Percentiles rank a stretch among this genome's conserved stretches.
Evolutionary conservation across 2,113 vertebrate genomes (phyloP).

Genomic region (Plecturocebus donacophilus): DNA sequence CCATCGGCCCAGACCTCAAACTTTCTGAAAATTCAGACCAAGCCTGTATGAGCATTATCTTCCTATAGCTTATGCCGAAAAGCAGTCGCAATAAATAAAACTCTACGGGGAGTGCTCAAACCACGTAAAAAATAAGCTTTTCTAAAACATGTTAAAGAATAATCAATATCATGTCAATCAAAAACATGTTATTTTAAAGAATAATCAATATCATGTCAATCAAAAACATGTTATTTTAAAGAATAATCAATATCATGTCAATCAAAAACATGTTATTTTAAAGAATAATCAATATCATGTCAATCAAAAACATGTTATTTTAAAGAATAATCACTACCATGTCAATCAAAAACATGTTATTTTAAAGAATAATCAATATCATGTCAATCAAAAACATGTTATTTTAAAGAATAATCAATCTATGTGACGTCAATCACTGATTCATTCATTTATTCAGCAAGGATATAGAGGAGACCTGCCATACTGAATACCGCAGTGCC

Average conservation of each 20-base stretch:
- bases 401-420: not conserved
- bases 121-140: not conserved
- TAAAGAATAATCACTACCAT: too few species aligned
- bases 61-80: not conserved
- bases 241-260: too few species aligned
- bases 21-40: not conserved
- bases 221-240: not conserved
- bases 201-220: not conserved
- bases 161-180: not conserved
- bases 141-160: not conserved
- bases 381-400: not conserved
- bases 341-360: not conserved
- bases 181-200: not conserved
- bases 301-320: too few species aligned
- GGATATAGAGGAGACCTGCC: not conserved
- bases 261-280: not conserved
- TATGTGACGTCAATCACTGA: not conserved
- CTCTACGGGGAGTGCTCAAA: not conserved
- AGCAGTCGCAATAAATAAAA: not conserved
- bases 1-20: not conserved
- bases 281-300: too few species aligned
- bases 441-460: not conserved
- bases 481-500: not conserved
- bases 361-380: not conserved
- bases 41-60: fast-evolving